Percentiles rank a stretch among this genome's conserved stretches.
These are phyloP conservation scores for Crossaster papposus DNA, from an alignment of 53 echinoderm and acorn worm species.

Conservation along the genomic window DNA sequence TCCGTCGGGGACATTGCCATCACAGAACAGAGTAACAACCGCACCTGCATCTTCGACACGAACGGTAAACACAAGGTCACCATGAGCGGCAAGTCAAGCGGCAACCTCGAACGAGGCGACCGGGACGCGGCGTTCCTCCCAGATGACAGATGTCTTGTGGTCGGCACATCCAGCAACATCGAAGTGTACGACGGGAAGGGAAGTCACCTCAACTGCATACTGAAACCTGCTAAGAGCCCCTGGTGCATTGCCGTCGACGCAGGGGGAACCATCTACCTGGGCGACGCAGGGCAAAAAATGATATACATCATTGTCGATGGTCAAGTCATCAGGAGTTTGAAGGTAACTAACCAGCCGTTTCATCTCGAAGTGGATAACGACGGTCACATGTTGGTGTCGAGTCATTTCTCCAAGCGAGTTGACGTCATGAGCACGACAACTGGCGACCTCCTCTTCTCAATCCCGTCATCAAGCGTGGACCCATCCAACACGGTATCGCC, in stretches of 20 bases:
- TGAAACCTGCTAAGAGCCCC: conserved; percentile 27
- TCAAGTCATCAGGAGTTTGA: conserved; percentile 7
- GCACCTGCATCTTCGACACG: conserved; percentile 32
- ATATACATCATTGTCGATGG: conserved; percentile 30
- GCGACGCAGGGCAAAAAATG: background rate
- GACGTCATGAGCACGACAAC: conserved; percentile 24
- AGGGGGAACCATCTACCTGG: conserved; percentile 24
- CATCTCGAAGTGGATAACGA: conserved; percentile 36
- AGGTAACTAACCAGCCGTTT: background rate
- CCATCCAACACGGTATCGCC: conserved; percentile 33
- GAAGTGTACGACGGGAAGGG: conserved; percentile 30
- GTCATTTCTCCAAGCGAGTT: conserved; percentile 19
- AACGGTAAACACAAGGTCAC: conserved; percentile 28
- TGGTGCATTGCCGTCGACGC: conserved; percentile 38
- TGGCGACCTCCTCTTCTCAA: conserved; percentile 30
- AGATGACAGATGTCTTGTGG: conserved; percentile 31
- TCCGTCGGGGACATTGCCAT: conserved; percentile 35
- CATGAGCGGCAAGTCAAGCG: conserved; percentile 41
- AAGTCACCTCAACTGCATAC: conserved; percentile 21
- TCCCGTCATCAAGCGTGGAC: conserved; percentile 18
- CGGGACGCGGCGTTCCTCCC: conserved; percentile 41
- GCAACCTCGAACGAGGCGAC: conserved; percentile 32
- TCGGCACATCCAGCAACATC: conserved; percentile 12
- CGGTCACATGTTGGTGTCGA: conserved; percentile 35
- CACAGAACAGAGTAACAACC: conserved; percentile 48